These are phyloP conservation scores for Tylochromis polylepis DNA, from an alignment of 2,113 vertebrate genomes.

Conservation along the genomic window DNA sequence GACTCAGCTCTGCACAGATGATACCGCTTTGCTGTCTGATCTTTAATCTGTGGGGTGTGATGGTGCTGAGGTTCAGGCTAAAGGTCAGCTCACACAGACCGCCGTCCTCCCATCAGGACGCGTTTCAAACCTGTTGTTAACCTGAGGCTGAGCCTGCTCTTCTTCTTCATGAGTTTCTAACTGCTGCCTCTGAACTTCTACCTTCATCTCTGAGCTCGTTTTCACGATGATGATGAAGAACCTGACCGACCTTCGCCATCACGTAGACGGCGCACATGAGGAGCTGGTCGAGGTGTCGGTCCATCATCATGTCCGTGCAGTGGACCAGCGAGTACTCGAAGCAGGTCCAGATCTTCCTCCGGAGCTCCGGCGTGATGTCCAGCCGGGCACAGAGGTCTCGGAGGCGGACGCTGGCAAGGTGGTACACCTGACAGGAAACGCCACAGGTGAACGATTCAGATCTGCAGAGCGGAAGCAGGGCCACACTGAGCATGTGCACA, in stretches of 20 bases:
- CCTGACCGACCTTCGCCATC: conserved; percentile 77
- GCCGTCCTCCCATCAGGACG: too few relatives aligned
- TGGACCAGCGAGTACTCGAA: conserved; percentile 90
- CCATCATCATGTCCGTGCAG: conserved; percentile 87
- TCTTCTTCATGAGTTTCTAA: neutral
- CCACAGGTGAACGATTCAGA: neutral
- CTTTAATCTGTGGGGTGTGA: too few relatives aligned
- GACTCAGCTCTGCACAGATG: too few relatives aligned
- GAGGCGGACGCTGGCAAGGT: conserved; percentile 89
- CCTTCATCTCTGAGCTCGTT: neutral
- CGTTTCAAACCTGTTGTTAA: neutral
- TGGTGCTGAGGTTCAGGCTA: too few relatives aligned
- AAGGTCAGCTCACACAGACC: too few relatives aligned
- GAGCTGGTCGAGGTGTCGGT: conserved; percentile 92
- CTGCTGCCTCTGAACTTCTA: neutral
- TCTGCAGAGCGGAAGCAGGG: neutral
- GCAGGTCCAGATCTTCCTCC: conserved; percentile 93
- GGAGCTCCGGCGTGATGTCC: conserved; percentile 85
- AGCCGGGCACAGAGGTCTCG: conserved; percentile 87
- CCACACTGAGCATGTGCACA: neutral
- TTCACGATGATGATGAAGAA: neutral
- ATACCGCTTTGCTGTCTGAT: neutral
- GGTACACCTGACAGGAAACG: conserved; percentile 80
- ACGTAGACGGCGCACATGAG: conserved; percentile 93
- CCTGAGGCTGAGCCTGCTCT: neutral